Evolutionary conservation across 2,888 invertebrate species (phyloP).

Genomic region (Hydrotaea diabolus): DNA sequence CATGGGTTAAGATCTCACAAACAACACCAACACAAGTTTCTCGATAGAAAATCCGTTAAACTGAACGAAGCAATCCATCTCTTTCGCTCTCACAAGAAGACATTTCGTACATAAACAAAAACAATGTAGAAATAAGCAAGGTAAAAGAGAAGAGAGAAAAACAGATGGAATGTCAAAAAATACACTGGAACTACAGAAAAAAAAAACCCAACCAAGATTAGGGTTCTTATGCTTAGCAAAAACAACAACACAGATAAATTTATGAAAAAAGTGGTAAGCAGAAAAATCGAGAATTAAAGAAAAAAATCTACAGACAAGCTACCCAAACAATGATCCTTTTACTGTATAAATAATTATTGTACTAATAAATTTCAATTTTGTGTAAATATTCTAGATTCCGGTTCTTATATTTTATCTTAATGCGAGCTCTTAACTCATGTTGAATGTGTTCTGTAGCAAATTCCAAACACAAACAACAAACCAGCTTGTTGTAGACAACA

Average conservation of each 20-base stretch:
- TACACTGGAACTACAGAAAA: not conserved
- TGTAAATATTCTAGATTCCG: too few species aligned
- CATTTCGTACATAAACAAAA: conserved; percentile 21
- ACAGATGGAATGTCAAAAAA: conserved; percentile 16
- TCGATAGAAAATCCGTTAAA: conserved; percentile 58
- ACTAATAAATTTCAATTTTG: too few species aligned
- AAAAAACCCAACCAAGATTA: not conserved
- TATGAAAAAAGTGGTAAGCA: too few species aligned
- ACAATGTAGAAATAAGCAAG: not conserved
- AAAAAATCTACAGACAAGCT: too few species aligned
- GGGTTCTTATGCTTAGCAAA: not conserved
- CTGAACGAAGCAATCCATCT: conserved; percentile 47
- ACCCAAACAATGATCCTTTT: too few species aligned
- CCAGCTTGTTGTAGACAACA: too few species aligned
- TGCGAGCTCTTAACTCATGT: too few species aligned
- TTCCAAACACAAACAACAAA: too few species aligned
- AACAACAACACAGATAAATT: not conserved
- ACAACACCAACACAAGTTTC: conserved; percentile 19
- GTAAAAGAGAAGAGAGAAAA: not conserved
- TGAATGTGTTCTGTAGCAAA: too few species aligned
- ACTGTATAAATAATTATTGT: too few species aligned
- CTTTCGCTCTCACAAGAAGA: not conserved
- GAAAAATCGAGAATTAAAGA: not conserved
- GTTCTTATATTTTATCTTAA: too few species aligned
- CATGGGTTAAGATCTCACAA: conserved; percentile 26